Evolutionary conservation across 1,140 invertebrate genomes (phyloP).

Genomic region (Pteromalus puparum): DNA sequence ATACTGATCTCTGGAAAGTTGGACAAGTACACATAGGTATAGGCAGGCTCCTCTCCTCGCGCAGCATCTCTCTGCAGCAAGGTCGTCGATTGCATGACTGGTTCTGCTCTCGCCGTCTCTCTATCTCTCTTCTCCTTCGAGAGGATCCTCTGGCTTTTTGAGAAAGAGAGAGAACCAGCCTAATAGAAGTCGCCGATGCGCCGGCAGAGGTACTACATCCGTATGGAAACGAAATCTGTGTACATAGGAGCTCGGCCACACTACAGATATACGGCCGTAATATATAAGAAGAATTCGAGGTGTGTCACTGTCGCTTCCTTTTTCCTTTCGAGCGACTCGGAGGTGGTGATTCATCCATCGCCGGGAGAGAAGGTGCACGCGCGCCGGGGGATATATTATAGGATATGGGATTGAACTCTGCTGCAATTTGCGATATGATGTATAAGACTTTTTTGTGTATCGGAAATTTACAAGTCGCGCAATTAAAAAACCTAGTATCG

Average conservation of each 20-base stretch:
- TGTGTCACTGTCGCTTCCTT: conserved; percentile 11
- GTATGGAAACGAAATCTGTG: not conserved
- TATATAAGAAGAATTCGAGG: conserved; percentile 20
- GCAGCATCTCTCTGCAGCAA: not conserved
- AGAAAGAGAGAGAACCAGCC: conserved; percentile 10
- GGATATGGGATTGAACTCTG: not conserved
- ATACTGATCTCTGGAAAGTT: not conserved
- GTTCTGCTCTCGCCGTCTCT: not conserved
- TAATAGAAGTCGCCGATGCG: not conserved
- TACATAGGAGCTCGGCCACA: not conserved
- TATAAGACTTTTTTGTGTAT: too few species aligned
- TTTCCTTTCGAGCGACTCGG: not conserved
- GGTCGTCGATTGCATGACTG: conserved; percentile 23
- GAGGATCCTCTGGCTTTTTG: not conserved
- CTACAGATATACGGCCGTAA: not conserved
- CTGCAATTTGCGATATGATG: not conserved
- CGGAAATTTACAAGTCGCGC: too few species aligned
- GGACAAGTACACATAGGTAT: too few species aligned
- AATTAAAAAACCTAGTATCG: too few species aligned
- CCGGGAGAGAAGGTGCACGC: not conserved
- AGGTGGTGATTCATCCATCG: conserved; percentile 10
- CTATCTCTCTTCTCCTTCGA: not conserved
- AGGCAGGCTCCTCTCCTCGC: not conserved
- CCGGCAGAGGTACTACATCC: not conserved
- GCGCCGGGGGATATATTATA: too few species aligned